Conservation (phyloP, 1,140 invertebrate genomes). For the Oreohelix idahoensis region DNA sequence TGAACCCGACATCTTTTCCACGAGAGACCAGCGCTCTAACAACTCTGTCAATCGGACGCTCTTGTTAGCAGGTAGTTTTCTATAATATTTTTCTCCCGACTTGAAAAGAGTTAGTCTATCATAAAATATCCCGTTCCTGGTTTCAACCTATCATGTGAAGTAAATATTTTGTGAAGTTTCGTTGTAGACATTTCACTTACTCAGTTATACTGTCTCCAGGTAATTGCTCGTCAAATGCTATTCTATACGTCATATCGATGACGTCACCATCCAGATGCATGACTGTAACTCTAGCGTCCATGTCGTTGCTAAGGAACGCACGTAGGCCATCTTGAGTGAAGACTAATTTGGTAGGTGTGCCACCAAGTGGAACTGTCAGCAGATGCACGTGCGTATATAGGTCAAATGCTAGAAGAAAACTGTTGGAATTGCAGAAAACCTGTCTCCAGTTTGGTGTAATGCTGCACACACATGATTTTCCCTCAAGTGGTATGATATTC, state of each 20-base stretch:
- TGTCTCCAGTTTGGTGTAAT: conserved; percentile 62
- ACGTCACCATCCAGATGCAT: conserved; percentile 59
- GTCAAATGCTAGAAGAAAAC: conserved; percentile 62
- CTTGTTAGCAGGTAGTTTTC: no score
- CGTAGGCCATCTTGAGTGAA: conserved; percentile 60
- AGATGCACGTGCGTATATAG: conserved; percentile 62
- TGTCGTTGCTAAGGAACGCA: conserved; percentile 56
- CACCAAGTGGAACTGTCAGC: conserved; percentile 53
- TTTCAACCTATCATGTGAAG: no score
- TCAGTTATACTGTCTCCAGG: no score
- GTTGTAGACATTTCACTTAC: no score
- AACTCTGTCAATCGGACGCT: no score
- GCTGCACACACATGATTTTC: conserved; percentile 58
- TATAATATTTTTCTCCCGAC: no score
- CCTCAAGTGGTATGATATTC: conserved; percentile 64
- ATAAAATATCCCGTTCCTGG: no score
- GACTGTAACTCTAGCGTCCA: conserved; percentile 59
- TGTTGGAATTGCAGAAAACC: conserved; percentile 67
- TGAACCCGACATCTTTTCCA: no score
- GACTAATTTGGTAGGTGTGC: conserved; percentile 51
- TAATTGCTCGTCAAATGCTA: conserved; percentile 56
- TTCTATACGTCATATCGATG: conserved; percentile 65
- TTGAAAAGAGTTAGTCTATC: no score
- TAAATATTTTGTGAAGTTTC: no score
- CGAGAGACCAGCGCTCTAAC: no score